Evolutionary conservation across 2,888 invertebrate species (phyloP), one percentile per base, ranked within the genome.

Genomic region (Caenorhabditis wallacei): DNA sequence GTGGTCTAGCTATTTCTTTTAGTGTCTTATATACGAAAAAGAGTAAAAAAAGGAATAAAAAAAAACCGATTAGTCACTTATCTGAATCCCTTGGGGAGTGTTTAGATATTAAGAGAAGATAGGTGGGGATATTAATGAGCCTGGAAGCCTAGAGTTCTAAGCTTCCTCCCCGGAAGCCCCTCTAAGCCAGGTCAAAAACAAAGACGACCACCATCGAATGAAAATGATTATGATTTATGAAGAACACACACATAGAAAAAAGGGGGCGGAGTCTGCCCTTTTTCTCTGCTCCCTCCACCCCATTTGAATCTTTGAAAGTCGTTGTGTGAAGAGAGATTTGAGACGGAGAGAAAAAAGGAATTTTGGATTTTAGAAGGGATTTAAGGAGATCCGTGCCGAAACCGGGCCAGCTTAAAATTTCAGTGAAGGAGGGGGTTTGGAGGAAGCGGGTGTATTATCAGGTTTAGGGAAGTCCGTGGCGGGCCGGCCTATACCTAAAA

Each of bases 261-360:
- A 56, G 59, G 11, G 71, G 71, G 71, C 71, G 71, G 71, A 61
- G 71, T 35, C 48, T 71, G 61, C 61, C 43, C 37, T 51, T 48
- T 48, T 37, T 59, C 59, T 71, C 59, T 61, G 37, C 18, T 22
- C 37, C 20, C 54, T 51, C 37, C 54, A 43, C 26, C 18, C 26
- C 24, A 13, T 24, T 20, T 2, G 48, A 68, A 63, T 72, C 63
- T 63, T 63, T 72, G 63, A 72, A 72, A 72, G 63, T 72, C 26
- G 72, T 24, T 11, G 43, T 30, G 20, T 71, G 63, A 22, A 22
- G 54, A 68, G 66, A 37, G 53, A 68, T n/a, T 16, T 22, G 53
- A 68, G 53, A 68, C 66, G 66, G 22, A 68, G 53, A 68, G 24
- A 54, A 24, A 18, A 35, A 20, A 22, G 68, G 24, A 54, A 69